A percentile compares a stretch with the other conserved stretches of the same genome.
Evolutionary conservation across 2,113 vertebrate species (phyloP).

Genomic region (Phodopus roborovskii): DNA sequence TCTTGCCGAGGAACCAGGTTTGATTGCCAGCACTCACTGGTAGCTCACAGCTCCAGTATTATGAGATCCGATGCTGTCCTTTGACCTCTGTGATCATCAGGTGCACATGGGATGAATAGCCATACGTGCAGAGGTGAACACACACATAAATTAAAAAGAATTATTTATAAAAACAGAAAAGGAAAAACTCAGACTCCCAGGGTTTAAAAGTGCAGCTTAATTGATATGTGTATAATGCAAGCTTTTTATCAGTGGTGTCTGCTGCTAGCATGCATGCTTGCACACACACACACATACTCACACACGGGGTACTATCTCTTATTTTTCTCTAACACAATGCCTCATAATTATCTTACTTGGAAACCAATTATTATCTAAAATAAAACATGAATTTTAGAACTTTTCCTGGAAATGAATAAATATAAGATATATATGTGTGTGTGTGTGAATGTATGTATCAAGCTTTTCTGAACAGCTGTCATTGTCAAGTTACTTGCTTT

Average conservation of each 20-base stretch:
- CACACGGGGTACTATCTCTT: neutral
- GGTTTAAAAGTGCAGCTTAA: neutral
- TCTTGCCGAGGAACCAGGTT: neutral
- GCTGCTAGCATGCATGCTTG: fast-evolving
- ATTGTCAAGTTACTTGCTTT: constrained; percentile 34
- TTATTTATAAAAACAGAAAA: neutral
- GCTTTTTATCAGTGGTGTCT: neutral
- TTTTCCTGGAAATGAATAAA: constrained; percentile 56
- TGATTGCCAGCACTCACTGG: neutral
- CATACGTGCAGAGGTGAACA: neutral
- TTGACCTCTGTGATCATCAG: neutral
- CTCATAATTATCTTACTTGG: neutral
- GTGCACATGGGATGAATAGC: neutral
- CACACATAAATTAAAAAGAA: neutral
- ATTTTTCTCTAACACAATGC: neutral
- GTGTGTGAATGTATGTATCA: no score
- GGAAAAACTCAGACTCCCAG: neutral
- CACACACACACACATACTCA: neutral
- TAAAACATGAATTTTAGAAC: constrained; percentile 21
- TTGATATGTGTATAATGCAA: neutral
- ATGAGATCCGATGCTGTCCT: no score
- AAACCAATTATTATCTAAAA: constrained; percentile 47
- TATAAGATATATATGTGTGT: constrained; percentile 24
- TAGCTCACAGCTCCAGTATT: neutral
- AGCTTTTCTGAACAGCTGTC: neutral